A percentile compares a stretch with the other conserved stretches of the same genome.
Evolutionary conservation across 2,888 invertebrate genomes (phyloP).

Genomic region (Papilio demoleus): DNA sequence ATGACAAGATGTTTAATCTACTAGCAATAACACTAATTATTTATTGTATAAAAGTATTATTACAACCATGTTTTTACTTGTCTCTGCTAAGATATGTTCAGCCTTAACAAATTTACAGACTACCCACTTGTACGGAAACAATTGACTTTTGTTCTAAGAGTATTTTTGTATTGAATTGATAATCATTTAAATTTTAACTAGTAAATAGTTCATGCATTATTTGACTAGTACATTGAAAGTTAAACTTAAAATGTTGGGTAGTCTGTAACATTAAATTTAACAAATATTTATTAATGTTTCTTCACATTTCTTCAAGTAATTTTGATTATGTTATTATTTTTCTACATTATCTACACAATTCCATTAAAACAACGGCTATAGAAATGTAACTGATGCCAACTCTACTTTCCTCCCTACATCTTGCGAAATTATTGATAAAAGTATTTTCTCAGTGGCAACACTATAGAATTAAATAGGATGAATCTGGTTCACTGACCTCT

Average conservation of each 20-base stretch:
- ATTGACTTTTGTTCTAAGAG: constrained; percentile 44
- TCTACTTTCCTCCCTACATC: background rate
- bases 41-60: constrained; percentile 45
- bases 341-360: background rate
- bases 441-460: constrained; percentile 39
- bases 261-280: constrained; percentile 21
- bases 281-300: constrained; percentile 11
- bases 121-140: constrained; percentile 41
- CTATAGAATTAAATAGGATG: constrained; percentile 20
- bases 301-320: background rate
- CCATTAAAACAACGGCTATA: background rate
- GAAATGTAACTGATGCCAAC: background rate
- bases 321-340: background rate
- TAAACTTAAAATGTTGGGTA: constrained; percentile 12
- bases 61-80: constrained; percentile 53
- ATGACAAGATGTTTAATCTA: constrained; percentile 38
- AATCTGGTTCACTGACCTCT: background rate
- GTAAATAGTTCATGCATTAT: background rate
- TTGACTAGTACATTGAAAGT: background rate
- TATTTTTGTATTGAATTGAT: no score
- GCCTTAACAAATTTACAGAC: constrained; percentile 51
- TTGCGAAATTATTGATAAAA: constrained; percentile 35
- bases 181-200: background rate
- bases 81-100: constrained; percentile 57
- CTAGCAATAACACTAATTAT: constrained; percentile 36